Base-by-base conservation (phyloP, 2,888 invertebrate genomes). In the Magallana nippona region DNA sequence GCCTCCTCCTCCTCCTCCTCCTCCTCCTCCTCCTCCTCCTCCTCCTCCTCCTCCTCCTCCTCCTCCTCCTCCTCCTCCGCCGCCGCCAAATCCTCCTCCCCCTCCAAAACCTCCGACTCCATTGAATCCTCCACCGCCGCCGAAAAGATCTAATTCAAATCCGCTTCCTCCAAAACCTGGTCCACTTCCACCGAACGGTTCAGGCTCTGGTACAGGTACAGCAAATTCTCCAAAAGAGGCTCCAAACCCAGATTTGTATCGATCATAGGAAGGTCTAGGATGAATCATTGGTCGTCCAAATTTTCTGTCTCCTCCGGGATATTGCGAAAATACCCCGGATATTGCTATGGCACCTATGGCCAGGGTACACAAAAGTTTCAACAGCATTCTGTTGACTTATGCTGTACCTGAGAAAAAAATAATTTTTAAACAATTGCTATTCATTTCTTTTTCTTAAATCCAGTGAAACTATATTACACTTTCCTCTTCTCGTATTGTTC, bases 301-400 rank as follows among this genome's bases (percentile, higher is more conserved):
- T 27, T 71, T 71, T 27, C 19, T 32, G 32, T 71, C 71, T 27
- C 71, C 71, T 22, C n/a, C 10, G 22, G 71, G 71, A 71, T 60
- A 17, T n/a, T 2, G n/a, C n/a, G 60, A 60, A n/a, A n/a, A 8
- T 8, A 32, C 27, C 71, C 71, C 71, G 15, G 22, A 32, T 27
- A 71, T 71, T 27, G 27, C 71, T 32, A 71, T 1, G 22, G 22
- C 71, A 71, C 71, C 71, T 27, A 71, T 10, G 22, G 71, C 71
- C 71, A 71, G 32, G 71, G 71, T 22, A 71, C 71, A 71, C 15
- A 71, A 71, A 71, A 71, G 71, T 71, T 15, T 32, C 27, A 71
- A 13, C 71, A 71, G 22, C 71, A 71, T 71, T 32, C 27, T 71
- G 71, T 13, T 15, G 71, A 71, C 71, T 71, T 71, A 22, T 71